Evolutionary conservation across 1,140 invertebrate genomes (phyloP), one percentile per base, ranked within the genome.

Genomic region (Diuraphis noxia): DNA sequence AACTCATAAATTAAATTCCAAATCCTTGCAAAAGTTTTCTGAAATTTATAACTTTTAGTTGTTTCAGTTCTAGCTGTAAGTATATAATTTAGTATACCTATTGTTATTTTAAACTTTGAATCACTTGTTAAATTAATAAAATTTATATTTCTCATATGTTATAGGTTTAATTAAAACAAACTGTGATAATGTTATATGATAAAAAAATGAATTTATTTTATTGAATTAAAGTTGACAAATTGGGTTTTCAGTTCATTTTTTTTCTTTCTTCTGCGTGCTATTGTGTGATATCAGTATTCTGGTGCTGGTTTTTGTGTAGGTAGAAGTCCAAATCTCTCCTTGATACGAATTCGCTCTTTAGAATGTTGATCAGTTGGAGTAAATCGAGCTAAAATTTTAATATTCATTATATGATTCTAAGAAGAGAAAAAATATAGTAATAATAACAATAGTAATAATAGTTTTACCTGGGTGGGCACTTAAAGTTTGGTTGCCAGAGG

Each of bases 291-390:
- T 46, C 13, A 91, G 21, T 81, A 91, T n/a, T 40, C 1, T 36
- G 89, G 89, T 30, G 77, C 77, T 46, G 46, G 36, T 52, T 91
- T 38, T 82, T 91, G 89, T 30, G 89, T 91, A 13, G 77, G 72
- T 4, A 91, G 34, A 25, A 91, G 43, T 49, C 89, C 89, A 91
- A 91, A 91, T 91, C 89, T 79, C 82, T 82, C 77, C 25, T 91
- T 91, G 56, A 91, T 91, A 52, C 89, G 77, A 49, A 91, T 91
- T 34, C 89, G n/a, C 38, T 91, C 89, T 91, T 91, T 91, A 30
- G 89, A 91, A 91, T 91, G n/a, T 91, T 91, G 77, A 81, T 91
- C 89, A 40, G 89, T 52, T 25, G 89, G 89, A 9, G 89, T 91
- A 82, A 91, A 91, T 38, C 89, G 89, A 56, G 89, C 89, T 91